Base-by-base conservation (phyloP, 2,797 vertebrate genomes). In the Gallinago stenura region DNA sequence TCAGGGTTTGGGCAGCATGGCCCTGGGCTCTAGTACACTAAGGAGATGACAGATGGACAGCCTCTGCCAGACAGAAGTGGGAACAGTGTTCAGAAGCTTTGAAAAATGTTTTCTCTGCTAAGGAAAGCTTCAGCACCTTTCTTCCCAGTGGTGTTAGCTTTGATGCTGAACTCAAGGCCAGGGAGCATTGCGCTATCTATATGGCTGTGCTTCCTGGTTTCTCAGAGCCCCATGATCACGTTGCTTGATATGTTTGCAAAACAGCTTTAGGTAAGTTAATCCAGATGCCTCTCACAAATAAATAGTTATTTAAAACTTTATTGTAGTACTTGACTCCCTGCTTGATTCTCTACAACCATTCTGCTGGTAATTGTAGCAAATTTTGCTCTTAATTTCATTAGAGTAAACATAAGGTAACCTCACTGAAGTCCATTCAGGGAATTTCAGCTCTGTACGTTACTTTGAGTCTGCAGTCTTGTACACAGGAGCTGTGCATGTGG, bases 351-450 rank as follows among this genome's bases (percentile, higher is more conserved):
- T 75, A 28, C 43, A 80, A 28, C 33, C 6, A 12, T 65, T 53
- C n/a, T 87, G 53, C 62, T 75, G 50, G 64, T 83, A 39, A 85
- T 33, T 85, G 68, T 15, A 65, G 54, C 25, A 83, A 79, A 85
- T 87, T 90, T 83, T 93, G 17, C 68, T 77, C 73, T 68, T 70
- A 26, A 64, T 93, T 89, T 87, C 51, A 20, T 72, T 65, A 65
- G 12, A 45, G 28, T 64, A 78, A 53, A 43, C 0, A 0, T 53
- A 15, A 80, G 75, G 28, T 56, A 79, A 82, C 30, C 26, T 92
- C n/a, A 43, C 3, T 8, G 5, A 84, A 48, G 33, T 81, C 66
- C n/a, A 76, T 7, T 70, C 73, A 83, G n/a, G 24, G 70, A 82
- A 56, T 91, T 86, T 83, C 39, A 72, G 21, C 11, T 66, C 60